A percentile compares a stretch with the other conserved stretches of the same genome.
phyloP scores from a whole-genome alignment of 2,113 vertebrate genomes.

The Oreochromis aureus region DNA sequence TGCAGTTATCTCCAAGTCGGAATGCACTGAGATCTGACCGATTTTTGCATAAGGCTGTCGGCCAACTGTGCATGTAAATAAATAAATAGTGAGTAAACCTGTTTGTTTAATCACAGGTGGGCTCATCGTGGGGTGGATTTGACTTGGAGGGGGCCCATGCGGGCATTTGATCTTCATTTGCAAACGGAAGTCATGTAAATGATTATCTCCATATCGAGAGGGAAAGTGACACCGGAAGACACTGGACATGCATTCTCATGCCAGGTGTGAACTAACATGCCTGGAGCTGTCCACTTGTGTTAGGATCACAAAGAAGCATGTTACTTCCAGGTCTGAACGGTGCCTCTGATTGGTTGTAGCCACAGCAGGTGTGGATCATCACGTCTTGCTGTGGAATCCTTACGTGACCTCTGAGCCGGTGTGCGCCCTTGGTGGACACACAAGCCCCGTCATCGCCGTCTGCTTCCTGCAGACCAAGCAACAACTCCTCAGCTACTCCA shows the following conservation, averaged over 20 bases:
- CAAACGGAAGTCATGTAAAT: not conserved
- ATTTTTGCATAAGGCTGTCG: not conserved
- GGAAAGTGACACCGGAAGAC: not conserved
- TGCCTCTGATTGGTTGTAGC: slow-evolving; percentile 59
- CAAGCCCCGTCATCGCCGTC: slow-evolving; percentile 69
- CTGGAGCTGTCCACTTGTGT: not conserved
- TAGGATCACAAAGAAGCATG: not conserved
- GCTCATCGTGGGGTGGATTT: not conserved
- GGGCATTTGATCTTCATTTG: not conserved
- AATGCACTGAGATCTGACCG: not conserved
- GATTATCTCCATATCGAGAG: not conserved
- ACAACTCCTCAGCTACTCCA: slow-evolving; percentile 81
- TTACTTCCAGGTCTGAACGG: not conserved
- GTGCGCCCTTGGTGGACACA: slow-evolving; percentile 73
- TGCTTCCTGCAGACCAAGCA: slow-evolving; percentile 74
- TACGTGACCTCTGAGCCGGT: slow-evolving; percentile 74
- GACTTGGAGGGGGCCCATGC: not conserved
- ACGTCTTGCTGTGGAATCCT: slow-evolving; percentile 82
- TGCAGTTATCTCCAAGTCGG: not conserved
- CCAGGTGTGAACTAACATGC: not conserved
- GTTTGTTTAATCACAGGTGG: not conserved
- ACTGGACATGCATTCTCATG: not conserved
- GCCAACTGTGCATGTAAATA: not conserved
- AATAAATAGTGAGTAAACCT: not conserved
- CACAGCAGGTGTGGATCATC: slow-evolving; percentile 78